Base-by-base conservation (phyloP, 2,113 vertebrate genomes). In the Xiphias gladius region DNA sequence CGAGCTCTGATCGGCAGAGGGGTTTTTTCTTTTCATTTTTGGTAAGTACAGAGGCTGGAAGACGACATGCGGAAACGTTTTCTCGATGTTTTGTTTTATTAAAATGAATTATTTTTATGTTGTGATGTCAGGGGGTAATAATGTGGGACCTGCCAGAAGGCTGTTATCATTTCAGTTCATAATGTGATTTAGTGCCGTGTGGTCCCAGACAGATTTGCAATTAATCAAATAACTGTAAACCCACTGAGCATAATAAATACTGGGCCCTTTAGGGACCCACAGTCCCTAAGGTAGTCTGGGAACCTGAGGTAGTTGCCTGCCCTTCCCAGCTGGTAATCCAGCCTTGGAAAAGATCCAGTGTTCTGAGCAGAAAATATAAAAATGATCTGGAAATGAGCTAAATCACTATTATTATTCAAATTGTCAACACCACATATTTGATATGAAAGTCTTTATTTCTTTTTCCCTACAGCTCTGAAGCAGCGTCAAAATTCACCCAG, bases 401-500 rank as follows among this genome's bases (percentile, higher is more conserved):
- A 43, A 59, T 69, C 26, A 19, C 13, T 57, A 2, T 32, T 0
- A 7, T 24, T n/a, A 57, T n/a, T n/a, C 6, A 52, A 19, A 22
- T 52, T 52, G 50, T 10, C 8, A 52, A 13, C 22, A 54, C 9
- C 3, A n/a, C 8, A 54, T 11, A 54, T 54, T 54, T 54, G 22
- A n/a, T 50, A 5, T 79, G 20, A 67, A 58, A n/a, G 3, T 65
- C 43, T 6, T 41, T 26, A 37, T 85, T 1, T 72, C 20, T 80
- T 48, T 82, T 37, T 62, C 58, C 28, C 24, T 5, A 1, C 90
- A 95, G 95, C 91, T 67, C 84, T 92, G 62, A 96, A 95, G 84
- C 89, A 69, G 55, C 94, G 81, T 41, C 90, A 86, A 32, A 95
- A 89, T 22, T 86, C 92, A 2, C 95, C 96, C 12, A 94, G 85